phyloP scores from a whole-genome alignment of 1,140 invertebrate species.

The Helicoverpa zea region DNA sequence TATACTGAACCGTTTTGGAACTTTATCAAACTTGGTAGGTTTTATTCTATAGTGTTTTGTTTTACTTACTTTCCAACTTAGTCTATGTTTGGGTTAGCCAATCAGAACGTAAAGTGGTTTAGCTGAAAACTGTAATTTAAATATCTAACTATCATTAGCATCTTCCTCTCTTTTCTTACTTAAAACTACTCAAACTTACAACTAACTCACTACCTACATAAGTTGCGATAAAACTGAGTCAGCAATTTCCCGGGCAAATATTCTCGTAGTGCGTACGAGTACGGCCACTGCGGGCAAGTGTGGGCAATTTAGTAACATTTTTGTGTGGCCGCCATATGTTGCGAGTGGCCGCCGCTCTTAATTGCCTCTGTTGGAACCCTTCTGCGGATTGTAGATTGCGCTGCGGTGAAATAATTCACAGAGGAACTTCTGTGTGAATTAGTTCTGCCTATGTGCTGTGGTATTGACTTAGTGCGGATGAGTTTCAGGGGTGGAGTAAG shows the following conservation, averaged over 20 bases:
- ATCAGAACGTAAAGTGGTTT: no score
- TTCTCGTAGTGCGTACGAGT: slow-evolving; percentile 24
- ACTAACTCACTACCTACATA: background rate
- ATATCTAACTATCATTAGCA: no score
- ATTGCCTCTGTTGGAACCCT: slow-evolving; percentile 56
- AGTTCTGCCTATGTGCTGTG: slow-evolving; percentile 20
- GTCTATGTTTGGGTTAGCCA: background rate
- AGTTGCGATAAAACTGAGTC: slow-evolving; percentile 22
- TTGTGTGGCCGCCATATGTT: slow-evolving; percentile 55
- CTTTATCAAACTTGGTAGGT: slow-evolving; percentile 53
- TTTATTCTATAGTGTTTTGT: slow-evolving; percentile 33
- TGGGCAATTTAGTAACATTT: slow-evolving; percentile 55
- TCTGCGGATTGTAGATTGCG: slow-evolving; percentile 55
- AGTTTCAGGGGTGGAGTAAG: background rate
- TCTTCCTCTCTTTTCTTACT: no score
- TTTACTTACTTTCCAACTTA: background rate
- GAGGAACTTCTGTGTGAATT: slow-evolving; percentile 46
- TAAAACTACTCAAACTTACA: background rate
- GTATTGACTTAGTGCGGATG: slow-evolving; percentile 27
- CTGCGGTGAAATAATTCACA: slow-evolving; percentile 56
- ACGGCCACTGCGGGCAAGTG: slow-evolving; percentile 15
- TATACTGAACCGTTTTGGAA: slow-evolving; percentile 62
- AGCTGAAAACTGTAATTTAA: no score
- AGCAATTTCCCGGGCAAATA: slow-evolving; percentile 19
- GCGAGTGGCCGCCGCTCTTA: slow-evolving; percentile 51